Conservation (phyloP, 2,888 invertebrate species). For the Andricus quercusramuli region DNA sequence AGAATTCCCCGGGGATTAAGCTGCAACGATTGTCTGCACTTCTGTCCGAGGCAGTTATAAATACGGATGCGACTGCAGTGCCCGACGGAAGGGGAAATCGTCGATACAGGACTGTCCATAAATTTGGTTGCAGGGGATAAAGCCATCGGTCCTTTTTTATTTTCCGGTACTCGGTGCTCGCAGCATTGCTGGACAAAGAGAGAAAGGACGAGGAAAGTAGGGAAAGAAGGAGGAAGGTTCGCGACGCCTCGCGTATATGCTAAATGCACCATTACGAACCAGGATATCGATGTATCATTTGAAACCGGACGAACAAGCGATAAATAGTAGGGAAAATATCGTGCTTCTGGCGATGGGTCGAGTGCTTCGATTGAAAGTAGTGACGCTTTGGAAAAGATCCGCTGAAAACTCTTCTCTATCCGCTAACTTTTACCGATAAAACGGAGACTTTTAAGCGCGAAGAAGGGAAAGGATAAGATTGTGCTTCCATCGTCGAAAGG, state of each 20-base stretch:
- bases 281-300: slow-evolving; percentile 57
- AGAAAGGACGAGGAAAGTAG: slow-evolving; percentile 35
- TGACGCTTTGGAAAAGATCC: slow-evolving; percentile 51
- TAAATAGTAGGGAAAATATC: slow-evolving; percentile 62
- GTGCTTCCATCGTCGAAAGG: neutral
- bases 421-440: slow-evolving; percentile 21
- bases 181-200: slow-evolving; percentile 25
- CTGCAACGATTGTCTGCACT: slow-evolving; percentile 53
- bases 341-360: slow-evolving; percentile 48
- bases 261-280: slow-evolving; percentile 46
- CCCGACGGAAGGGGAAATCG: slow-evolving; percentile 44
- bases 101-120: slow-evolving; percentile 49
- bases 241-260: slow-evolving; percentile 38
- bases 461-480: slow-evolving; percentile 5
- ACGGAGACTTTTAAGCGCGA: neutral
- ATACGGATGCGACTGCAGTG: slow-evolving; percentile 51
- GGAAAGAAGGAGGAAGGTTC: slow-evolving; percentile 39
- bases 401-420: slow-evolving; percentile 29
- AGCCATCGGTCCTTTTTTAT: slow-evolving; percentile 46
- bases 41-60: slow-evolving; percentile 49
- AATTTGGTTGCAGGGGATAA: slow-evolving; percentile 55
- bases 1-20: slow-evolving; percentile 53
- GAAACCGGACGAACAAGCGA: slow-evolving; percentile 55
- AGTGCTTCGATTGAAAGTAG: slow-evolving; percentile 58
- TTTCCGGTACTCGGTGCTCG: slow-evolving; percentile 42